Base-by-base conservation (phyloP, 2,113 vertebrate genomes). In the Petromus typicus region DNA sequence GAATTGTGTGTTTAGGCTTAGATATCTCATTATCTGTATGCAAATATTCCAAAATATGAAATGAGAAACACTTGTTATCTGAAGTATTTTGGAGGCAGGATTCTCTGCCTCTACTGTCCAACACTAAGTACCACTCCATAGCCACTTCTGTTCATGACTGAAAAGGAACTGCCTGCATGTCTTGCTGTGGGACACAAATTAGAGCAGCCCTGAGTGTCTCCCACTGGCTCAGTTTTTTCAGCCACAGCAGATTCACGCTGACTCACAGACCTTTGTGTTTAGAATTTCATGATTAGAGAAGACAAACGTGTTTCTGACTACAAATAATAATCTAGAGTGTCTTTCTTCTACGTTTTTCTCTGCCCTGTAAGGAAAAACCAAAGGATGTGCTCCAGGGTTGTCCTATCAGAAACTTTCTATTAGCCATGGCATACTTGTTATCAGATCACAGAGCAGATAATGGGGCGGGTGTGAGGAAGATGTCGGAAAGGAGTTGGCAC, bases 281-380 rank as follows among this genome's bases (percentile, higher is more conserved):
- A 69, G 76, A 93, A 87, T 93, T 95, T 73, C n/a, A 90, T 75
- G 67, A 75, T 69, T 92, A 59, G 57, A 89, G 94, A 86, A n/a
- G 27, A 90, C 95, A 89, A 83, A 17, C 23, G 11, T 40, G 2
- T 48, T 95, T 54, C 27, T 71, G 48, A 40, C 23, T 48, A 9
- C 81, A 79, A 69, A 54, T 66, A 27, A 67, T 88, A 45, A 93
- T 80, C 37, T 57, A 59, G 23, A 78, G 18, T 75, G 12, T 34
- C 92, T 97, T 86, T 75, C 61, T 5, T 69, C 2, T 83, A 43
- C 7, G 56, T 76, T 61, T 92, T 1, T 48, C 43, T 54, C 57
- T 51, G 59, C 76, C 34, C 45, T 75, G 90, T 86, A 32, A 48
- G 56, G 11, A 7, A 2, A 10, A 40, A 79, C 37, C 20, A 48